phyloP scores from a whole-genome alignment of 2,888 invertebrate species.

The Tortrix viridana region DNA sequence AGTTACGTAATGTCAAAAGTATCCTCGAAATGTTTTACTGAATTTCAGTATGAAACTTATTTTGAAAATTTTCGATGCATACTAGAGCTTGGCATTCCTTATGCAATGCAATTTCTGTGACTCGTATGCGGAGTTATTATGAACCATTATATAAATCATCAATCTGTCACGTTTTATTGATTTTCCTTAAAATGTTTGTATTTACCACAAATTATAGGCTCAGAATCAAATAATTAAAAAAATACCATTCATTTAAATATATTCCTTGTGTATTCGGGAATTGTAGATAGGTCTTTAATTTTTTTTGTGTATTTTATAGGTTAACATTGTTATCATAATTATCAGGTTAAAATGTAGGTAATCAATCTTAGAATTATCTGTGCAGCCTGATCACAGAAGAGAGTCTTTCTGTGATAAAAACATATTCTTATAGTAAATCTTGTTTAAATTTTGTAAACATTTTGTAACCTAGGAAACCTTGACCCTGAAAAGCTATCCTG shows the following conservation, averaged over 20 bases:
- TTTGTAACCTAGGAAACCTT: too few species aligned
- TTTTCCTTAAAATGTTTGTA: constrained; percentile 23
- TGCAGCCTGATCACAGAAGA: not conserved
- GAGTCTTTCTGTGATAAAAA: not conserved
- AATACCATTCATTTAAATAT: not conserved
- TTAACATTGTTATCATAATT: constrained; percentile 28
- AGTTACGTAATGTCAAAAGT: constrained; percentile 82
- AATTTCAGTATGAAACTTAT: not conserved
- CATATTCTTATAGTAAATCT: too few species aligned
- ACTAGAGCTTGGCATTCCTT: too few species aligned
- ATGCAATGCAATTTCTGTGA: too few species aligned
- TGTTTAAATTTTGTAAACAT: too few species aligned
- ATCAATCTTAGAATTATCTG: constrained; percentile 25
- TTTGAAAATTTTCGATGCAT: not conserved
- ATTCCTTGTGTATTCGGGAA: not conserved
- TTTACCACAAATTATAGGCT: not conserved
- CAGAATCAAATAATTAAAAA: not conserved
- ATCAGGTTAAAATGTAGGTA: constrained; percentile 11
- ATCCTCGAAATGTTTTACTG: constrained; percentile 37
- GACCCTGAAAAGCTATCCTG: too few species aligned
- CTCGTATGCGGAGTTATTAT: not conserved
- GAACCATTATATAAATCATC: constrained; percentile 18
- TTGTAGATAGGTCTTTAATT: too few species aligned
- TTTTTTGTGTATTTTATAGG: constrained; percentile 3
- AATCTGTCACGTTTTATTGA: constrained; percentile 35